Evolutionary conservation across 2,113 vertebrate species (phyloP), one percentile per base, ranked within the genome.

Genomic region (Nematolebias whitei): DNA sequence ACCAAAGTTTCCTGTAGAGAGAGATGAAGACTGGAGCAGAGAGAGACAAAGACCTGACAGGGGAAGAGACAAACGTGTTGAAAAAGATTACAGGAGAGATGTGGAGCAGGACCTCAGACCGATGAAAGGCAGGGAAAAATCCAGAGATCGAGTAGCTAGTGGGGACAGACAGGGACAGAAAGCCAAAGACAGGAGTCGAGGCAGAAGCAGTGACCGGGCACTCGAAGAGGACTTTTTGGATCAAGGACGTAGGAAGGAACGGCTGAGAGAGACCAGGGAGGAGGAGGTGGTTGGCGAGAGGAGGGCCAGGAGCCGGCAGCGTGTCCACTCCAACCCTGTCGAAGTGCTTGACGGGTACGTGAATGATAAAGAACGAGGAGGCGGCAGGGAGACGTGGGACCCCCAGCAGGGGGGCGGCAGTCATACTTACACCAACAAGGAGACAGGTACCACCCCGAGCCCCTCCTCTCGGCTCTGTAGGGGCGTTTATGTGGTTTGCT

Each of bases 361-460:
- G 63, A 71, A 24, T 19, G 14, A 58, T 15, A 67, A 78, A 72
- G 66, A 38, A 44, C 75, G 63, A 79, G 80, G 63, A 43, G 65
- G 60, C 56, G 9, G 19, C 51, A 54, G 50, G 41, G 84, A 73
- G 49, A 24, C 32, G 45, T 50, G 53, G 76, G 83, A 84, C 54
- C 60, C 68, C 23, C 26, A 1, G 12, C 44, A 78, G 8, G 56
- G 61, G 45, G 78, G 87, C 60, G 74, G 32, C 32, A 35, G 32
- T 35, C 32, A 35, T 35, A 29, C 26, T 29, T 29, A 29, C 7
- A 29, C 26, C 68, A 82, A 39, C 55, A 76, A 5, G 47, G 87
- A 92, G 45, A 64, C 94, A 98, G 97, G 96, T 98, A 98, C 93
- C 87, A 43, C 53, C 63, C 70, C 24, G 70, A 75, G 68, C 57